phyloP scores from a whole-genome alignment of 92 coral and sea anemone species.

The Palythoa caribaeorum region DNA sequence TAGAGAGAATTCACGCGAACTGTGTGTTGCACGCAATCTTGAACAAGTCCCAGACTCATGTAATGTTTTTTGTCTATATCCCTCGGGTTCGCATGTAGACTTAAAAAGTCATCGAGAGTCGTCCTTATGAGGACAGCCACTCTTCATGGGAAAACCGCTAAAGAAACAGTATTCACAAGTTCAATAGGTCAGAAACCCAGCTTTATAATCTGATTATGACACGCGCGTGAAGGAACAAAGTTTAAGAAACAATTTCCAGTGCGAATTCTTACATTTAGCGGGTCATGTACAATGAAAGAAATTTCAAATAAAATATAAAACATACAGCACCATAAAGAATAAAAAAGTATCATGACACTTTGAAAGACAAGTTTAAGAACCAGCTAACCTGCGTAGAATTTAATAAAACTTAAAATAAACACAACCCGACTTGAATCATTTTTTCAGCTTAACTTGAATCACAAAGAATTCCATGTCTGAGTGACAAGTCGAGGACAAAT shows the following conservation, averaged over 20 bases:
- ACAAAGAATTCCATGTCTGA: constrained; percentile 51
- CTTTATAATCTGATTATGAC: constrained; percentile 67
- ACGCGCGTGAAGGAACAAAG: constrained; percentile 32
- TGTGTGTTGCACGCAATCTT: constrained; percentile 69
- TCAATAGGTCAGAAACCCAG: constrained; percentile 86
- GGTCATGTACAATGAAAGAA: background rate
- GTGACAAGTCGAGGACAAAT: constrained; percentile 69
- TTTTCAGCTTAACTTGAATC: constrained; percentile 72
- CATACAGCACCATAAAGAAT: background rate
- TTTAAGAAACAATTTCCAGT: constrained; percentile 13
- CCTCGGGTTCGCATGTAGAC: background rate
- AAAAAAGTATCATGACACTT: constrained; percentile 4
- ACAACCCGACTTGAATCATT: constrained; percentile 55
- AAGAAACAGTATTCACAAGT: constrained; percentile 50
- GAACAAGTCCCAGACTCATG: constrained; percentile 2
- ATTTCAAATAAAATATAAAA: background rate
- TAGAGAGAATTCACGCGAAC: constrained; percentile 75
- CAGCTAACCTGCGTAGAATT: constrained; percentile 45
- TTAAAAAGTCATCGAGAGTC: background rate
- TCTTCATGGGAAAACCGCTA: constrained; percentile 46
- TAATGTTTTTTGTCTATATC: constrained; percentile 7
- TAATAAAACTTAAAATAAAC: constrained; percentile 79
- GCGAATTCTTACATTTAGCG: background rate
- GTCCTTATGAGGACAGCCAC: constrained; percentile 26
- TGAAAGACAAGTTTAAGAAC: constrained; percentile 47